Evolutionary conservation across 37 sponge, comb jelly and placozoan genomes (phyloP).

Genomic region (Petrosia ficiformis): DNA sequence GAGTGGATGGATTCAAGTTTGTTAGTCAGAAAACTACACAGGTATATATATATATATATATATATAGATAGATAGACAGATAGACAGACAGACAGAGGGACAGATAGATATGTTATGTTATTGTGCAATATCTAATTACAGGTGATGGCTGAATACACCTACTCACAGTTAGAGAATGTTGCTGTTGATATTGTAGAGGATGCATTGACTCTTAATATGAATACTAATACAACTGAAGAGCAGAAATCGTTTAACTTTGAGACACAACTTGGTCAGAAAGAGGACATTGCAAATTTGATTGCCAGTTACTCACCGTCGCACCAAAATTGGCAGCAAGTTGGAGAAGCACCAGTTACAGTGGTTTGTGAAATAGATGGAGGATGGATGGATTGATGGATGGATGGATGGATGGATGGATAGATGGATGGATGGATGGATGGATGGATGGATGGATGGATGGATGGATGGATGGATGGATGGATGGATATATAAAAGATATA

Average conservation of each 20-base stretch:
- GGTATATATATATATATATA: conserved; percentile 11
- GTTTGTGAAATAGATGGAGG: conserved; percentile 46
- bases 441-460: too few species aligned
- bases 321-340: conserved; percentile 88
- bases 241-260: conserved; percentile 86
- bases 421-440: too few species aligned
- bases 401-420: too few species aligned
- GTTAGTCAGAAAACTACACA: conserved; percentile 78
- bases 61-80: neutral
- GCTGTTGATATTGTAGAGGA: conserved; percentile 80
- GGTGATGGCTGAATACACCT: conserved; percentile 84
- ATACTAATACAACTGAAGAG: conserved; percentile 58
- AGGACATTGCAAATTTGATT: conserved; percentile 91
- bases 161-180: conserved; percentile 69
- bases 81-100: too few species aligned
- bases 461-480: too few species aligned
- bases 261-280: conserved; percentile 69
- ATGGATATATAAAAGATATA: neutral
- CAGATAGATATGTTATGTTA: too few species aligned
- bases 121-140: conserved; percentile 8
- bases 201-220: conserved; percentile 77
- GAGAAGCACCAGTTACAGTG: conserved; percentile 66
- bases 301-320: conserved; percentile 93
- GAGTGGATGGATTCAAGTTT: conserved; percentile 75
- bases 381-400: too few species aligned